Evolutionary conservation across 2,888 invertebrate species (phyloP).

Genomic region (Drosophila siamana): DNA sequence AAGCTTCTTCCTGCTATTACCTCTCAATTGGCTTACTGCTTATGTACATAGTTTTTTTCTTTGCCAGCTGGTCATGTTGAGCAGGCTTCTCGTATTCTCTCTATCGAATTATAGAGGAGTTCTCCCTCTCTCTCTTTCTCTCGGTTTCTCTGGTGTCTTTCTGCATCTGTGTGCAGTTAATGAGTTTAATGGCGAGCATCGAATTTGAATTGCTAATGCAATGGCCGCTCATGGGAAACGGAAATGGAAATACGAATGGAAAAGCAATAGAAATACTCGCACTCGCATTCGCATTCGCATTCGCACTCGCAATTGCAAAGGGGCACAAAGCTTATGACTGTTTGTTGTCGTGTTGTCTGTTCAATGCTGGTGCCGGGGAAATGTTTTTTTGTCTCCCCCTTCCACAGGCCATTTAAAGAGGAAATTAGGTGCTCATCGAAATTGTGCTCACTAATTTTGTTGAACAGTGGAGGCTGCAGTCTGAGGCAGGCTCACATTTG

Average conservation of each 20-base stretch:
- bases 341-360: constrained; percentile 41
- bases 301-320: no score
- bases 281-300: not conserved
- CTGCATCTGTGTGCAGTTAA: constrained; percentile 75
- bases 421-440: constrained; percentile 53
- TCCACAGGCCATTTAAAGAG: constrained; percentile 31
- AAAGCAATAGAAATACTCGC: constrained; percentile 33
- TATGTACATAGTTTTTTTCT: constrained; percentile 39
- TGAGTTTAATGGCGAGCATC: constrained; percentile 79
- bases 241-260: constrained; percentile 71
- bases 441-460: constrained; percentile 37
- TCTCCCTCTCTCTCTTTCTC: not conserved
- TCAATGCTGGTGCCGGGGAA: constrained; percentile 18
- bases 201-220: constrained; percentile 81
- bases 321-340: constrained; percentile 26
- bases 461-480: not conserved
- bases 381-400: constrained; percentile 9
- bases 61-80: no score
- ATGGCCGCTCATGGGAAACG: constrained; percentile 57
- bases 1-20: not conserved
- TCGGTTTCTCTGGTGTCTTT: not conserved
- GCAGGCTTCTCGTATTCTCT: no score
- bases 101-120: constrained; percentile 11
- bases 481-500: not conserved
- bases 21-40: constrained; percentile 27